Conservation (phyloP, 2,113 vertebrate species). For the Chaetura pelagica region DNA sequence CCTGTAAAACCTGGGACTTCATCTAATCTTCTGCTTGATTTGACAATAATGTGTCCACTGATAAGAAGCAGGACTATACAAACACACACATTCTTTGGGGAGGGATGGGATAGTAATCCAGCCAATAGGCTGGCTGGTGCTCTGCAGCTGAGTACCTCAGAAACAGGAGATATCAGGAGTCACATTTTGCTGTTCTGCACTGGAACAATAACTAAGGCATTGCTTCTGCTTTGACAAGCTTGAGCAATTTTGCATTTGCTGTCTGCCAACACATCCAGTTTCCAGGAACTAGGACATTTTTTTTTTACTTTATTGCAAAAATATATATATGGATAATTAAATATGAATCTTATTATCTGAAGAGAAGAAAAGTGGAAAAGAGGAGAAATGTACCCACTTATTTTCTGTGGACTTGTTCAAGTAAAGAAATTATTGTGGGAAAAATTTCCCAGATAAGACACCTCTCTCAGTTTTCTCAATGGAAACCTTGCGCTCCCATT, state of each 20-base stretch:
- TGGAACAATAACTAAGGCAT: background rate
- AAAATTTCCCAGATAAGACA: background rate
- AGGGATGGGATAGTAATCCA: background rate
- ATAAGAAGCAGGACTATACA: background rate
- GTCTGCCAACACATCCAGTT: background rate
- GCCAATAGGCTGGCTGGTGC: background rate
- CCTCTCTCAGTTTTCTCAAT: background rate
- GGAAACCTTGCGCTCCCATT: background rate
- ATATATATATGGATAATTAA: background rate
- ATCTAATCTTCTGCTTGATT: background rate
- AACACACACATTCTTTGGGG: background rate
- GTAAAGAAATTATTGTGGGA: background rate
- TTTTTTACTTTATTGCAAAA: background rate
- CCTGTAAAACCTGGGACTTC: background rate
- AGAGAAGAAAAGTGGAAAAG: background rate
- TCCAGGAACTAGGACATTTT: background rate
- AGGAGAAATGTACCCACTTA: background rate
- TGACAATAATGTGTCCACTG: background rate
- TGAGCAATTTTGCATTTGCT: background rate
- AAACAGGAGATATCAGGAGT: background rate
- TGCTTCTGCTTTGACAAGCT: background rate
- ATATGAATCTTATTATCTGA: background rate
- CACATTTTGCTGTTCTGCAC: background rate
- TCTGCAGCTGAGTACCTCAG: background rate
- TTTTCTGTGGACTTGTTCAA: background rate